Evolutionary conservation across 1,140 invertebrate species (phyloP).

Genomic region (Macrostomum lignano): DNA sequence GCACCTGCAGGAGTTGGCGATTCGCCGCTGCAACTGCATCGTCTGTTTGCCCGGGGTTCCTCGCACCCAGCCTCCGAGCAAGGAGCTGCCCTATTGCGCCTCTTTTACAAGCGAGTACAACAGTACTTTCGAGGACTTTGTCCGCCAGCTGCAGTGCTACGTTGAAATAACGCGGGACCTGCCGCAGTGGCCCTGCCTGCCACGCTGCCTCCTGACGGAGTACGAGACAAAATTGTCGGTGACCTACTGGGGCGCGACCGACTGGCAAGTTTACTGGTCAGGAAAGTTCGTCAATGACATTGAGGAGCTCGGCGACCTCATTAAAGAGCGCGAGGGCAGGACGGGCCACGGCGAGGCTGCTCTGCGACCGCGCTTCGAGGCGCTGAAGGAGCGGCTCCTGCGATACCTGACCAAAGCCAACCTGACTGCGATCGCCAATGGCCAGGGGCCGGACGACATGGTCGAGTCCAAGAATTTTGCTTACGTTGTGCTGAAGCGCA

Average conservation of each 20-base stretch:
- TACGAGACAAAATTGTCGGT: conserved; percentile 2
- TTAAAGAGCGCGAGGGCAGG: too few relatives aligned
- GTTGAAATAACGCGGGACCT: not conserved
- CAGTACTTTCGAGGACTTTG: not conserved
- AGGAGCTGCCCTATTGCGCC: not conserved
- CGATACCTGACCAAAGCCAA: conserved; percentile 1
- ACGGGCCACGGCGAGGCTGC: too few relatives aligned
- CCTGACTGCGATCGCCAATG: not conserved
- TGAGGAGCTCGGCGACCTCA: too few relatives aligned
- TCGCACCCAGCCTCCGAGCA: conserved; percentile 3
- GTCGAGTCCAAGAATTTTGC: conserved; percentile 3
- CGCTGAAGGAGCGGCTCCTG: not conserved
- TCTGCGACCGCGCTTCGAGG: not conserved
- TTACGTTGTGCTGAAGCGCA: conserved; percentile 3
- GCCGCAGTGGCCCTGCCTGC: not conserved
- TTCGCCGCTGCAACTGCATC: conserved; percentile 3
- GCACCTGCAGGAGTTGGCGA: not conserved
- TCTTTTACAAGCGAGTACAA: not conserved
- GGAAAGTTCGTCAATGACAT: too few relatives aligned
- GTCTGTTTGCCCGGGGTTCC: too few relatives aligned
- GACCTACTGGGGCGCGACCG: conserved; percentile 4
- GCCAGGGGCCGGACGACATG: not conserved
- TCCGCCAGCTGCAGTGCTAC: not conserved
- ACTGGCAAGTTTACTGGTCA: conserved; percentile 5
- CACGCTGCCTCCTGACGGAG: not conserved